Evolutionary conservation across 2,888 invertebrate species (phyloP).

Genomic region (Ischnura elegans): DNA sequence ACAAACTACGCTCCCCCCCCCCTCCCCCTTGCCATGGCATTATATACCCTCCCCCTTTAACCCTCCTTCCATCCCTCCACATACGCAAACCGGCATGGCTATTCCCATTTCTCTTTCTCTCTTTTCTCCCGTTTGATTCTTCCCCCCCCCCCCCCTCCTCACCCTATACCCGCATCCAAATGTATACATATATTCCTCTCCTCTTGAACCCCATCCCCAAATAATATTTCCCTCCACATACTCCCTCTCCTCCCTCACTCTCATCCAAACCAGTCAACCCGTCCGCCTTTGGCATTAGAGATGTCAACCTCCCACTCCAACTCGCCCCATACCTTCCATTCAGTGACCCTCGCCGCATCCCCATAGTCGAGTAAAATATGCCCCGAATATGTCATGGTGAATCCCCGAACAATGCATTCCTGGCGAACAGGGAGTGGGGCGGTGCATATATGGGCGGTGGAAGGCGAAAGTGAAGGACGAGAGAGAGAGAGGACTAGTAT

Average conservation of each 20-base stretch:
- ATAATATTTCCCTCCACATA: not conserved
- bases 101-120: not conserved
- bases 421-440: not conserved
- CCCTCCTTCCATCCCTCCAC: not conserved
- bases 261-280: not conserved
- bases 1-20: not conserved
- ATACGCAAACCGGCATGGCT: not conserved
- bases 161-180: not conserved
- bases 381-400: slow-evolving; percentile 49
- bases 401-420: slow-evolving; percentile 49
- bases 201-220: not conserved
- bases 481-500: not conserved
- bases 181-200: slow-evolving; percentile 1
- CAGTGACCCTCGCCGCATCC: not conserved
- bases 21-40: too few species aligned
- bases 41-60: too few species aligned
- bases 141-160: not conserved
- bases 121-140: slow-evolving; percentile 12
- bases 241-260: not conserved
- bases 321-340: not conserved
- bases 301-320: not conserved
- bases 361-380: slow-evolving; percentile 11
- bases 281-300: not conserved
- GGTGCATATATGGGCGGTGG: not conserved
- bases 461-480: not conserved